A percentile compares a stretch with the other conserved stretches of the same genome.
These are phyloP conservation scores for Formicarius rufipectus DNA, from an alignment of 2,113 vertebrate species.

Conservation along the genomic window DNA sequence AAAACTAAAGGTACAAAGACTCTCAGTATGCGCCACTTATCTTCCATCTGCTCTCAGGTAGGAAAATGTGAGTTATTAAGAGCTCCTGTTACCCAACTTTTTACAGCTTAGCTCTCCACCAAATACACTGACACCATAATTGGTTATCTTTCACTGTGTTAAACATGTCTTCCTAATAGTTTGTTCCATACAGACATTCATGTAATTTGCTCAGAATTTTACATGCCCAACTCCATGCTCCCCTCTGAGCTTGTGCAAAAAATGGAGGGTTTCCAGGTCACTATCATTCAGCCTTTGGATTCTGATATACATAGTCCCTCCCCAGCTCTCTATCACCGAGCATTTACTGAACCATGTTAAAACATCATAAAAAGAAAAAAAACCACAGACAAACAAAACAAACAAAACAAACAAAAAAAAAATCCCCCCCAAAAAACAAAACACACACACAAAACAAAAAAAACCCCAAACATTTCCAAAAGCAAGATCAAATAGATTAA, in stretches of 20 bases:
- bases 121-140: neutral
- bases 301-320: neutral
- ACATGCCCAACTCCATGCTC: neutral
- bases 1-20: neutral
- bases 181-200: neutral
- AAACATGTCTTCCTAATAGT: neutral
- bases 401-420: neutral
- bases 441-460: neutral
- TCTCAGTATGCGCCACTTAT: neutral
- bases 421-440: too few relatives aligned
- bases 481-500: neutral
- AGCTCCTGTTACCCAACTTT: neutral
- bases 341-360: neutral
- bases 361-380: neutral
- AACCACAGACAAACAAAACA: neutral
- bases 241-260: neutral
- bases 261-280: neutral
- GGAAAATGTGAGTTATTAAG: neutral
- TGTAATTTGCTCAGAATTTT: neutral
- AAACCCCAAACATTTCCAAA: neutral
- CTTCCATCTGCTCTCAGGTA: neutral
- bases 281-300: rapidly evolving
- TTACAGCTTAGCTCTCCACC: neutral
- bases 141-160: neutral
- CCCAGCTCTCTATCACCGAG: neutral